Conservation (phyloP, 2,888 invertebrate genomes). For the Rhaphigaster nebulosa region DNA sequence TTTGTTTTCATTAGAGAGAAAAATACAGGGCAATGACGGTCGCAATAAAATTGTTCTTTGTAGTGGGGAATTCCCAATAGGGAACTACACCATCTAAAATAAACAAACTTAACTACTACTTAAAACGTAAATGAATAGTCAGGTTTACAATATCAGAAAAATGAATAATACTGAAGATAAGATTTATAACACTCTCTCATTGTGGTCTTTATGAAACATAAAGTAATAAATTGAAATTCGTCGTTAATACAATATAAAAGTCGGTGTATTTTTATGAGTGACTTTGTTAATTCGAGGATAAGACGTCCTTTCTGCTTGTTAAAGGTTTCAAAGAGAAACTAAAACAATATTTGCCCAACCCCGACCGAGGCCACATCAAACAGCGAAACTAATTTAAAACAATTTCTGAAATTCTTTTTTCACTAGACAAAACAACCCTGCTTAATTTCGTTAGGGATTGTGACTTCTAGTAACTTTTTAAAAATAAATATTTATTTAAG, state of each 20-base stretch:
- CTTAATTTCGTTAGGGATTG: neutral
- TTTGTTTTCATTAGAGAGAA: no score
- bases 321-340: neutral
- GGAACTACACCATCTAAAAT: no score
- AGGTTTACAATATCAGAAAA: no score
- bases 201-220: no score
- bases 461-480: neutral
- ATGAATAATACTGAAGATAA: no score
- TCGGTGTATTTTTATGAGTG: no score
- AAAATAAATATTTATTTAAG: neutral
- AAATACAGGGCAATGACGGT: no score
- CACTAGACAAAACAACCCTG: neutral
- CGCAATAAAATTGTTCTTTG: no score
- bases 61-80: no score
- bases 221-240: neutral
- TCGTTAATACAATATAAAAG: neutral
- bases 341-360: neutral
- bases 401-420: neutral
- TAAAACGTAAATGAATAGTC: no score
- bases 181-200: no score
- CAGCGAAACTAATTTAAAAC: neutral
- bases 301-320: neutral
- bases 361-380: neutral
- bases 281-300: slow-evolving; percentile 14
- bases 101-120: no score